phyloP scores from a whole-genome alignment of 2,888 invertebrate genomes.

The Limenitis camilla region DNA sequence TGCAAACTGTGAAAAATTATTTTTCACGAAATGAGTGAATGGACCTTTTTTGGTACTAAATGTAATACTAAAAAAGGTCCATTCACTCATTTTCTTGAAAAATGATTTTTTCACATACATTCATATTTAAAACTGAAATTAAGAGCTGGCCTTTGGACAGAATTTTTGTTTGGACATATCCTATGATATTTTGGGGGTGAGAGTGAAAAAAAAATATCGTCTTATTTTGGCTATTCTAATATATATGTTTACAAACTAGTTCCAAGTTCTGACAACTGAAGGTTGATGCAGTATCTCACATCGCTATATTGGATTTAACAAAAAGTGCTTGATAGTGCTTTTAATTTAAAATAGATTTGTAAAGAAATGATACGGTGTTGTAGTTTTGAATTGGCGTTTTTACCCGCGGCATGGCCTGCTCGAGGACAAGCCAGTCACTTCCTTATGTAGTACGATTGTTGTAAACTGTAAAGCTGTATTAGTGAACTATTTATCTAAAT shows the following conservation, averaged over 20 bases:
- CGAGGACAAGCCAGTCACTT: slow-evolving; percentile 20
- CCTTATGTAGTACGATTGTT: slow-evolving; percentile 11
- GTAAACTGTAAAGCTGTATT: slow-evolving; percentile 7
- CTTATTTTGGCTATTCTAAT: too few relatives aligned
- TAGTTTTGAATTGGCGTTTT: background rate
- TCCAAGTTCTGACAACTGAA: slow-evolving; percentile 23
- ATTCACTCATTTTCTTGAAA: too few relatives aligned
- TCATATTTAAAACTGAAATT: too few relatives aligned
- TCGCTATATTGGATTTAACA: slow-evolving; percentile 1
- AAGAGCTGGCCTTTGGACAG: too few relatives aligned
- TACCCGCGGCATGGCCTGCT: background rate
- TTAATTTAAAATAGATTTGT: background rate
- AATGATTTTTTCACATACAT: too few relatives aligned
- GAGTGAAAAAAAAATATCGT: too few relatives aligned
- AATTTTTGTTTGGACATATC: too few relatives aligned
- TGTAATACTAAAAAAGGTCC: too few relatives aligned
- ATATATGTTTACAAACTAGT: slow-evolving; percentile 18
- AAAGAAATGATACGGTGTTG: background rate
- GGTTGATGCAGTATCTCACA: slow-evolving; percentile 15
- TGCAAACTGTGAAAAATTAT: too few relatives aligned
- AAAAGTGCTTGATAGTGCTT: slow-evolving; percentile 3
- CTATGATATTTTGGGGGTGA: too few relatives aligned
- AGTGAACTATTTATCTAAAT: slow-evolving; percentile 1
- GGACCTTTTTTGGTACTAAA: too few relatives aligned
- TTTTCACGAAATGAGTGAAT: too few relatives aligned